Base-by-base conservation (phyloP, 2,888 invertebrate species). In the Dynastes tityus region DNA sequence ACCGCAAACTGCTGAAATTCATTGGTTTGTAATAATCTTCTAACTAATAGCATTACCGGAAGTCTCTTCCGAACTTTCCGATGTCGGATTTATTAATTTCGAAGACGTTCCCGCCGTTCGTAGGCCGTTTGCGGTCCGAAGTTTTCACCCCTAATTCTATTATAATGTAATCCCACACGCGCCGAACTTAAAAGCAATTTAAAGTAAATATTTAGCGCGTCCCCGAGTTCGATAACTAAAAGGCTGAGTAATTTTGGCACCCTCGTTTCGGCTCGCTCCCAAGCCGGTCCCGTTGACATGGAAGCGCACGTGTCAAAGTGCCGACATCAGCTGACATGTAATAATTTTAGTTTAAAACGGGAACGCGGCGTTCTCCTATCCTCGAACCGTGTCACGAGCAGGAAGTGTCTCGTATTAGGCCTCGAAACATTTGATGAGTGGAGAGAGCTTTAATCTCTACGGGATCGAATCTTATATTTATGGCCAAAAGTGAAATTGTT, bases 291-390 rank as follows among this genome's bases (percentile, higher is more conserved):
- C 75, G 78, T 64, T 78, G 78, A 80, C 78, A 79, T 73, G 80
- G 79, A 80, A 77, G 79, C 81, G 80, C 80, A 81, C 83, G 82
- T 82, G 83, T 83, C 83, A 84, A 83, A 82, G 80, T 80, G 84
- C 81, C 82, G 83, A 82, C 83, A 80, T 81, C 83, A 84, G 83
- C 84, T 83, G 83, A 82, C 82, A 81, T 80, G 83, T 81, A 84
- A 83, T 84, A 83, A 84, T 84, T 83, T 82, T 80, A 82, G 82
- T 83, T 82, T 82, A 82, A 81, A 83, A 81, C 81, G 82, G 76
- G 81, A 80, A 79, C 75, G 78, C 70, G 78, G 79, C 81, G 80
- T 81, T 81, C 80, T 80, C 81, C 51, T 82, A 81, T 80, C 79
- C 80, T 81, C 77, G 80, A 80, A 82, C 79, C 82, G 79, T 80